phyloP scores from a whole-genome alignment of 2,888 invertebrate species.

The Busseola fusca region DNA sequence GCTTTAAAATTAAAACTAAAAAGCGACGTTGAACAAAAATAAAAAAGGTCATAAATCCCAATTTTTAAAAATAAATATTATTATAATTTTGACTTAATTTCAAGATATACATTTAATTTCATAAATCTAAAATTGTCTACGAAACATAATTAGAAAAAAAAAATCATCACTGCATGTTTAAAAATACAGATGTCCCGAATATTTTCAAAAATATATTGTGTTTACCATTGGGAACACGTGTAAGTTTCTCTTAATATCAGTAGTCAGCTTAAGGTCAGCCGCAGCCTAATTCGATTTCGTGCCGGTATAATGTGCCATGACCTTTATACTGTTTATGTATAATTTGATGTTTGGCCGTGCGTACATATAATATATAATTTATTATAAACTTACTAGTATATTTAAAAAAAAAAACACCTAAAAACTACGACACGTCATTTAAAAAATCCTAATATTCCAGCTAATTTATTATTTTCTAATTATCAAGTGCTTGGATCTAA shows the following conservation, averaged over 20 bases:
- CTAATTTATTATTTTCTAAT: not conserved
- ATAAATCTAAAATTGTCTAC: not conserved
- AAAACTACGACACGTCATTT: not conserved
- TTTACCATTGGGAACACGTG: no score
- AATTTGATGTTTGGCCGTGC: not conserved
- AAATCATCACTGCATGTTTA: not conserved
- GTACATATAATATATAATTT: no score
- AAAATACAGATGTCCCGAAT: no score
- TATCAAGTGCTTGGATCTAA: not conserved
- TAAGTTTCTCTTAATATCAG: not conserved
- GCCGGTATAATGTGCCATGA: no score
- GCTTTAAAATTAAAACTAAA: not conserved
- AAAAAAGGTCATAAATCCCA: not conserved
- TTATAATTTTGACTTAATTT: slow-evolving; percentile 10
- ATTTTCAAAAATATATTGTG: not conserved
- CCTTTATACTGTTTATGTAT: not conserved
- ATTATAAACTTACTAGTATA: no score
- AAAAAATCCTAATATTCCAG: not conserved
- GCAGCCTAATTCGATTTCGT: no score
- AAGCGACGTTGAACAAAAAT: not conserved
- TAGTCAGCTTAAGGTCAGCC: no score
- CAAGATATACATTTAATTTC: slow-evolving; percentile 33
- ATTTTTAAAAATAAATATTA: slow-evolving; percentile 12
- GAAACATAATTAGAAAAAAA: not conserved
- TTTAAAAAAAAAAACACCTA: not conserved